Evolutionary conservation across 1,140 invertebrate species (phyloP).

Genomic region (Drosophila virilis): DNA sequence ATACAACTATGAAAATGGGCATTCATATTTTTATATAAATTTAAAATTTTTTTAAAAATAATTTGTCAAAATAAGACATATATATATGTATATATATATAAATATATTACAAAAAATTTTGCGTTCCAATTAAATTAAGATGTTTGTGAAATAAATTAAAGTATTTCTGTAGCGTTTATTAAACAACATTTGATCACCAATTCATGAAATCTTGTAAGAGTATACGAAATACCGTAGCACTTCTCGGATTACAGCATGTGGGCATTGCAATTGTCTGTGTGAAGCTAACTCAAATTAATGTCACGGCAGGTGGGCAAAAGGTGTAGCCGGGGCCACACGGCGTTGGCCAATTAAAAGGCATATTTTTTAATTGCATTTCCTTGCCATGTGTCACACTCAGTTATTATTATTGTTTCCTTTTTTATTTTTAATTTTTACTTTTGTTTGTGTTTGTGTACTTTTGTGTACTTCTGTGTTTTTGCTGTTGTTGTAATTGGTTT

Average conservation of each 20-base stretch:
- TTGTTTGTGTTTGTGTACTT: constrained; percentile 7
- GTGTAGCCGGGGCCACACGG: constrained; percentile 7
- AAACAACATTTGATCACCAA: background rate
- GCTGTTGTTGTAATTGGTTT: constrained; percentile 72
- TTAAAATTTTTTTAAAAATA: too few relatives aligned
- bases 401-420: constrained; percentile 50
- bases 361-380: constrained; percentile 77
- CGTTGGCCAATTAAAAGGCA: constrained; percentile 69
- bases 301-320: constrained; percentile 68
- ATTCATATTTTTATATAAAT: too few relatives aligned
- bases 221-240: constrained; percentile 7
- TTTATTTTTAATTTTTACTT: constrained; percentile 20
- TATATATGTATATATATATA: too few relatives aligned
- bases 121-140: too few relatives aligned
- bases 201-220: background rate
- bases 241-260: constrained; percentile 44
- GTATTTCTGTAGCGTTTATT: too few relatives aligned
- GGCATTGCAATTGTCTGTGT: constrained; percentile 42
- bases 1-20: too few relatives aligned
- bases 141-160: too few relatives aligned
- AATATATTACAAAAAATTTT: too few relatives aligned
- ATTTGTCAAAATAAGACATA: too few relatives aligned
- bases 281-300: constrained; percentile 71
- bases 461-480: constrained; percentile 17
- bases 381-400: constrained; percentile 52